Conservation (phyloP, 1,140 invertebrate species). For the Mercenaria mercenaria region DNA sequence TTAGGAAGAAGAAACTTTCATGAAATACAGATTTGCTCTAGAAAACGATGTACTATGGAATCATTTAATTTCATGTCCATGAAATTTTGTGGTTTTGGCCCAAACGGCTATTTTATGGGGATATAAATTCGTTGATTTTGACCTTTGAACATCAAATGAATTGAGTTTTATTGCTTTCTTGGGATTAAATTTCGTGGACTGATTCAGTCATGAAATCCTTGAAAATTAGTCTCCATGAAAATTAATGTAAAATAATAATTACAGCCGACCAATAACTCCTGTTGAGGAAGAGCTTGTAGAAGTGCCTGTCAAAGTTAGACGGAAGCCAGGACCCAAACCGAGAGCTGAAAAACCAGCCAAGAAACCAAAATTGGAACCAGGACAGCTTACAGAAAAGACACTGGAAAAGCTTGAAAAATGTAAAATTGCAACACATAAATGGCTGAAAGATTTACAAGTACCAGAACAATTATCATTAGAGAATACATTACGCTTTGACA, state of each 20-base stretch:
- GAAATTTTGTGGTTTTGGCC: too few relatives aligned
- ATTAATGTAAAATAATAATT: neutral
- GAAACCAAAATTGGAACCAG: neutral
- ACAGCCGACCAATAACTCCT: neutral
- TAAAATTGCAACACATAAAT: conserved; percentile 55
- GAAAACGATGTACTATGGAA: too few relatives aligned
- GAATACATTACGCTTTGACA: conserved; percentile 72
- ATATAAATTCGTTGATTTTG: too few relatives aligned
- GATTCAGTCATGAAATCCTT: too few relatives aligned
- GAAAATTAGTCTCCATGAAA: neutral
- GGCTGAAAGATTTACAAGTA: conserved; percentile 56
- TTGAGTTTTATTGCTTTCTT: too few relatives aligned
- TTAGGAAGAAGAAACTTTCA: too few relatives aligned
- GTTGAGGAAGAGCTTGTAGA: neutral
- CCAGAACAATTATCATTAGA: conserved; percentile 53
- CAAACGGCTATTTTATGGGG: too few relatives aligned
- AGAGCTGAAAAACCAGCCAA: neutral
- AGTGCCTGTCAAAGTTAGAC: neutral
- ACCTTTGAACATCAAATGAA: too few relatives aligned
- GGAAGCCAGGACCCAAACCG: neutral
- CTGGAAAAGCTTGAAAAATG: conserved; percentile 55
- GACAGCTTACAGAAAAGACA: conserved; percentile 20
- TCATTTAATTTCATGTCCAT: too few relatives aligned
- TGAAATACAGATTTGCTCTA: too few relatives aligned
- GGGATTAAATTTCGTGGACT: too few relatives aligned